Evolutionary conservation across 2,797 vertebrate species (phyloP).

Genomic region (Poeciliopsis paucimaculata): DNA sequence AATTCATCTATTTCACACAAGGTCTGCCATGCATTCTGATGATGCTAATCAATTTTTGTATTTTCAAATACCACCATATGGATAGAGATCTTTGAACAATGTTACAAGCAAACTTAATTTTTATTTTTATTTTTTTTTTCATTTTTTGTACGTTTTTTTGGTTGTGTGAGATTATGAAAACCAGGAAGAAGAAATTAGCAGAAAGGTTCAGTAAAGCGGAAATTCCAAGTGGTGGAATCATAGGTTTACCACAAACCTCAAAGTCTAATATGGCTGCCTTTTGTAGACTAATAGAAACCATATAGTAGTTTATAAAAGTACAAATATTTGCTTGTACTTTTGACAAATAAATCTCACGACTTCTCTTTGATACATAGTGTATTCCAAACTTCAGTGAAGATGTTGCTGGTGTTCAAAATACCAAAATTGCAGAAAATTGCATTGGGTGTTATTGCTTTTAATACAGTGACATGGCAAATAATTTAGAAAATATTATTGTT

Average conservation of each 20-base stretch:
- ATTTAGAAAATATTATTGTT: neutral
- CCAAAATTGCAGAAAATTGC: neutral
- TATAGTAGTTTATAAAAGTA: neutral
- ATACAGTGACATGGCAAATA: neutral
- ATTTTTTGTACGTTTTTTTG: neutral
- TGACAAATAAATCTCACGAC: neutral
- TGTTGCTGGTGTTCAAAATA: neutral
- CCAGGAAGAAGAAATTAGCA: neutral
- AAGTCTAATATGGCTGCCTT: neutral
- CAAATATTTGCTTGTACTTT: neutral
- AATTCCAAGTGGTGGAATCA: neutral
- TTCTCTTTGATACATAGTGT: neutral
- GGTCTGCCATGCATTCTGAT: neutral
- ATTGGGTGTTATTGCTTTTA: neutral
- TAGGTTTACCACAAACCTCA: neutral
- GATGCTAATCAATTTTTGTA: neutral
- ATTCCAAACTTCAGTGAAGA: neutral
- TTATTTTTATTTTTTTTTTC: neutral
- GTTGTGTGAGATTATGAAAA: neutral
- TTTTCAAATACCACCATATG: neutral
- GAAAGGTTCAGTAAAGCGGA: neutral
- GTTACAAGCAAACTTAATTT: neutral
- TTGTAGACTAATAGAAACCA: neutral
- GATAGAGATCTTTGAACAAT: neutral
- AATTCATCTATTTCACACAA: neutral